These are phyloP conservation scores for Rhyacophila brunnea DNA, from an alignment of 1,140 invertebrate species.

Conservation along the genomic window DNA sequence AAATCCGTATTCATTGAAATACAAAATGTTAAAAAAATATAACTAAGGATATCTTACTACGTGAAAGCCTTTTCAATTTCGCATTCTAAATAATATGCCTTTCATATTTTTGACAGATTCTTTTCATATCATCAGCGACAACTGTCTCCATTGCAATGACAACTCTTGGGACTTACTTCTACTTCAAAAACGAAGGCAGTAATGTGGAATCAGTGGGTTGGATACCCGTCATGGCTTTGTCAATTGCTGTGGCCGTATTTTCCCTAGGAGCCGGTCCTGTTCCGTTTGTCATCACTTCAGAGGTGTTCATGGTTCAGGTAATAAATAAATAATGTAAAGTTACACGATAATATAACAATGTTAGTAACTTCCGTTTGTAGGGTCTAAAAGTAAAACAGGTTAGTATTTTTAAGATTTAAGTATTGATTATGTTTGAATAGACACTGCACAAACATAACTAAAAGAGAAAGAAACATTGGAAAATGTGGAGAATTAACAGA, in stretches of 20 bases:
- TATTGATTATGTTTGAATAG: not conserved
- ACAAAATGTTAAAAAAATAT: no score
- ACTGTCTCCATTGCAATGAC: not conserved
- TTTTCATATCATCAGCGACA: not conserved
- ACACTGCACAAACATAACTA: no score
- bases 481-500: no score
- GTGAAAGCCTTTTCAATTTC: no score
- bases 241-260: conserved; percentile 56
- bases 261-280: conserved; percentile 51
- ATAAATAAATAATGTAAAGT: not conserved
- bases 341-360: not conserved
- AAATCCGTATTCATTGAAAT: no score
- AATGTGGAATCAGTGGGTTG: conserved; percentile 41
- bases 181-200: conserved; percentile 13
- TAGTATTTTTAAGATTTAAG: not conserved
- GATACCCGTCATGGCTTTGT: conserved; percentile 56
- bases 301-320: conserved; percentile 52
- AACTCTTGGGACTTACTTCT: conserved; percentile 16
- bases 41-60: no score
- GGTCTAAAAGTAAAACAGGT: not conserved
- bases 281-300: conserved; percentile 61
- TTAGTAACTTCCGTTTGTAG: not conserved
- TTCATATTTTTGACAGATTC: no score
- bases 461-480: no score
- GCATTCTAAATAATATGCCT: no score